Conservation (phyloP, 2,888 invertebrate genomes). For the Brachypterus glaber region DNA sequence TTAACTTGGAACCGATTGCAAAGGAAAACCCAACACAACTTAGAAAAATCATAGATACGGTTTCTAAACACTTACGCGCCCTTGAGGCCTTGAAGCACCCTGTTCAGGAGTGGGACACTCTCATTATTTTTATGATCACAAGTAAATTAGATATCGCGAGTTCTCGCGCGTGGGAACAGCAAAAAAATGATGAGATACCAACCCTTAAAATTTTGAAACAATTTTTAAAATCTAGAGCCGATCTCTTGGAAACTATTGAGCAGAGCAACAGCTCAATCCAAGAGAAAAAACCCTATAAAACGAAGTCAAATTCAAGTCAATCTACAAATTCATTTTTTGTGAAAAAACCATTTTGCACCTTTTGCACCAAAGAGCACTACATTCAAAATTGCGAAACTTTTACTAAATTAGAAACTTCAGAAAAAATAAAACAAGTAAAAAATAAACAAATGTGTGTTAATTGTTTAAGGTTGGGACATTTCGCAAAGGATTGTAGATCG, state of each 20-base stretch:
- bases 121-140: slow-evolving; percentile 1
- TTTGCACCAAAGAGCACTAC: slow-evolving; percentile 1
- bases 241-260: not conserved
- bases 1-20: not conserved
- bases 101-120: slow-evolving; percentile 1
- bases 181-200: not conserved
- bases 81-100: too few species aligned
- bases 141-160: slow-evolving; percentile 1
- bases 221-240: slow-evolving; percentile 2
- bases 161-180: not conserved
- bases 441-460: too few species aligned
- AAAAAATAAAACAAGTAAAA: too few species aligned
- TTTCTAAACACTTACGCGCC: too few species aligned
- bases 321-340: too few species aligned
- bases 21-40: not conserved
- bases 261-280: too few species aligned
- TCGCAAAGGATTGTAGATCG: too few species aligned
- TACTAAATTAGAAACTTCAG: not conserved
- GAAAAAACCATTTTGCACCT: too few species aligned
- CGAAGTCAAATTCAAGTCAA: too few species aligned
- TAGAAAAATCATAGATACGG: not conserved
- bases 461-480: too few species aligned
- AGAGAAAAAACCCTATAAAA: too few species aligned
- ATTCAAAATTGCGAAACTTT: slow-evolving; percentile 1
- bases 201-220: not conserved